These are phyloP conservation scores for Caenorhabditis zanzibari DNA, from an alignment of 2,888 invertebrate genomes.

Conservation along the genomic window DNA sequence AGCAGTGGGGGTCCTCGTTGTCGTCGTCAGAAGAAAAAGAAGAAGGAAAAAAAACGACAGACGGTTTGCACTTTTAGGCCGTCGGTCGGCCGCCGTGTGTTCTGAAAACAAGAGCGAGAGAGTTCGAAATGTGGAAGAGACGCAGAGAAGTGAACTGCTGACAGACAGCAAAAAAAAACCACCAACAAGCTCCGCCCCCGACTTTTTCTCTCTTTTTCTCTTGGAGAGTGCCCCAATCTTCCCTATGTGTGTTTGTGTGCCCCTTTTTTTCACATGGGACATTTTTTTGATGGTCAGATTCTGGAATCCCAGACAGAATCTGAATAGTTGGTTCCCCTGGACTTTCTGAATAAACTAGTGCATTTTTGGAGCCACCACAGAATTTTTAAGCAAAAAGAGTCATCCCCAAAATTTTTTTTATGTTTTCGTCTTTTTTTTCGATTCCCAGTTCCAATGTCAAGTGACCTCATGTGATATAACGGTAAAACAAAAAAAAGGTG, in stretches of 20 bases:
- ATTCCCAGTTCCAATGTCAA: conserved; percentile 21
- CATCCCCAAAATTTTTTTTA: too few species aligned
- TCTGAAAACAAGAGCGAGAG: conserved; percentile 43
- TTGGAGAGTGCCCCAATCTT: conserved; percentile 14
- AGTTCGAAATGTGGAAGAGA: conserved; percentile 32
- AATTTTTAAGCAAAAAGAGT: conserved; percentile 5
- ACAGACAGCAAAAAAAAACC: background rate
- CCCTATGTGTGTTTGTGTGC: background rate
- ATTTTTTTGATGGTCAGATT: background rate
- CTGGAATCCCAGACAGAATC: background rate
- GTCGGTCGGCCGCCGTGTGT: conserved; percentile 18
- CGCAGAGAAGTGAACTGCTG: conserved; percentile 33
- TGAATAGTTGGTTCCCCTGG: background rate
- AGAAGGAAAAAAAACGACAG: conserved; percentile 15
- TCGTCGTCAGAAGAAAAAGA: conserved; percentile 12
- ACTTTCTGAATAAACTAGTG: conserved; percentile 6
- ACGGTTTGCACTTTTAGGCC: conserved; percentile 54
- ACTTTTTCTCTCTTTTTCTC: conserved; percentile 23
- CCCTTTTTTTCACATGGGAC: background rate
- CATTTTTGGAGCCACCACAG: background rate
- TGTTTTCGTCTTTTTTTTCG: background rate
- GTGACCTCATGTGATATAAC: conserved; percentile 41
- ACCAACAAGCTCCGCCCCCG: conserved; percentile 31
- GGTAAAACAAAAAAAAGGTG: conserved; percentile 21
- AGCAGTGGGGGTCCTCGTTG: conserved; percentile 11